These are phyloP conservation scores for Cecidostiba fungosa DNA, from an alignment of 2,888 invertebrate genomes.

Conservation along the genomic window DNA sequence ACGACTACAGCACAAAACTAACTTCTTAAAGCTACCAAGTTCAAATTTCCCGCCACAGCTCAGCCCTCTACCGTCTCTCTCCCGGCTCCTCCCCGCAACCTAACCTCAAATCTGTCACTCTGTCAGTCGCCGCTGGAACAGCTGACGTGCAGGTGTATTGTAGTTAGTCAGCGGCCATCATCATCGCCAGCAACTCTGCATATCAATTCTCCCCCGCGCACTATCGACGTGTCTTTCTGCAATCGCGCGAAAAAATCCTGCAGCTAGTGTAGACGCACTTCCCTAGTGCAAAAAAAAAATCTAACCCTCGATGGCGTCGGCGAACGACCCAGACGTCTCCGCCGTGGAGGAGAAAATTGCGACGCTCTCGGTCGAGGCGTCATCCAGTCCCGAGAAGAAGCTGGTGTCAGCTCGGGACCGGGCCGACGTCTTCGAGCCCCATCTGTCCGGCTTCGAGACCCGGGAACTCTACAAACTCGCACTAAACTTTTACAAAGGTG, in stretches of 20 bases:
- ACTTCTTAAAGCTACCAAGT: no score
- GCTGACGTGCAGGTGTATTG: constrained; percentile 37
- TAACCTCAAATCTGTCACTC: background rate
- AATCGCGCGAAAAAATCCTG: background rate
- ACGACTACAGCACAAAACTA: no score
- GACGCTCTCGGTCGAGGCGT: constrained; percentile 10
- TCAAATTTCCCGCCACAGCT: background rate
- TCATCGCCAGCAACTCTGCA: background rate
- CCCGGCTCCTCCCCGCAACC: background rate
- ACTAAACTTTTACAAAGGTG: constrained; percentile 96
- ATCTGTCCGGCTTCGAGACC: constrained; percentile 78
- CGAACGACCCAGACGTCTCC: constrained; percentile 29
- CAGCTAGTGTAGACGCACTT: background rate
- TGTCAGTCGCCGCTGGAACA: constrained; percentile 10
- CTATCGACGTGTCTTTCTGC: constrained; percentile 43
- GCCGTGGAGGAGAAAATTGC: constrained; percentile 42
- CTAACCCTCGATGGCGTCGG: constrained; percentile 53
- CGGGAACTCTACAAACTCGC: constrained; percentile 94
- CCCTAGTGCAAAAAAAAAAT: background rate
- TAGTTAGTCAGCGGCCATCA: background rate
- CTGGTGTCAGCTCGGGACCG: background rate
- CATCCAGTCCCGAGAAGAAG: constrained; percentile 2
- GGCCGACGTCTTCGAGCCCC: constrained; percentile 72
- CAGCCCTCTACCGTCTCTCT: background rate
- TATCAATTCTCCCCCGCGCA: constrained; percentile 14